Percentiles rank a stretch among this genome's conserved stretches.
Conservation (phyloP, 2,888 invertebrate genomes). For the Heliconius sara region DNA sequence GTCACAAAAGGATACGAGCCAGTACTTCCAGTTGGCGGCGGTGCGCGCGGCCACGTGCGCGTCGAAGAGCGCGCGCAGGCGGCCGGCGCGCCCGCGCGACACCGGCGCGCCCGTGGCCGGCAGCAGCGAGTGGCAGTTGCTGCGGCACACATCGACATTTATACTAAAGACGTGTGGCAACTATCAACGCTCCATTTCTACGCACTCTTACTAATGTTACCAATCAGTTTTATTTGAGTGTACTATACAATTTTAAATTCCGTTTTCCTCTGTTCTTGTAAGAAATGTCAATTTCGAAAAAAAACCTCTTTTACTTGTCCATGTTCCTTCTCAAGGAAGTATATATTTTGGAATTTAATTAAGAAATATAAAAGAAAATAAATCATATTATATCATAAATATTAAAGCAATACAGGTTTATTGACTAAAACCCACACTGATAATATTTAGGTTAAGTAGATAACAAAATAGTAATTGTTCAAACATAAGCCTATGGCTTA, state of each 20-base stretch:
- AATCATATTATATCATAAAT: neutral
- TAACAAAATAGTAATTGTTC: neutral
- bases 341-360: no score
- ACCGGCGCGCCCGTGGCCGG: slow-evolving; percentile 98
- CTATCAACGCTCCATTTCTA: no score
- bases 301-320: no score
- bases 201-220: no score
- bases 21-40: slow-evolving; percentile 98
- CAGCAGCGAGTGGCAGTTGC: slow-evolving; percentile 94
- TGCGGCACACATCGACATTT: neutral
- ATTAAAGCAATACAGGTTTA: neutral
- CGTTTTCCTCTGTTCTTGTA: no score
- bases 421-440: neutral
- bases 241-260: no score
- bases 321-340: no score
- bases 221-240: no score
- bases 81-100: slow-evolving; percentile 93
- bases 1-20: slow-evolving; percentile 93
- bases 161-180: no score
- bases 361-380: no score
- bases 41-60: slow-evolving; percentile 94
- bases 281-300: no score
- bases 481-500: neutral
- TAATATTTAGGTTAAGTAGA: neutral
- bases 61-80: slow-evolving; percentile 96